Evolutionary conservation across 2,797 vertebrate species (phyloP).

Genomic region (Podarcis lilfordi): DNA sequence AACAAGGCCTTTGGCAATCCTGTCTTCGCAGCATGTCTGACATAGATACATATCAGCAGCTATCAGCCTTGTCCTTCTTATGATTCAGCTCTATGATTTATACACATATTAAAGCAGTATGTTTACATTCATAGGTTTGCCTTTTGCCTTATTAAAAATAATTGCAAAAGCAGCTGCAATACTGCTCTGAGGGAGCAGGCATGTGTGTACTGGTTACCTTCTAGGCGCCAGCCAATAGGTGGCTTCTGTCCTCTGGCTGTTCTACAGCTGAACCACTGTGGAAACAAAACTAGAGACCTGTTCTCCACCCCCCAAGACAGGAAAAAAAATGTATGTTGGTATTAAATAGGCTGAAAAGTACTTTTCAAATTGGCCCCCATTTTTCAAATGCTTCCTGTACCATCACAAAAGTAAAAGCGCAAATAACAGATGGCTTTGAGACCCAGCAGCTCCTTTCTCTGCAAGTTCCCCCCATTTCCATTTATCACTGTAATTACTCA

Average conservation of each 20-base stretch:
- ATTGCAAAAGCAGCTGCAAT: background rate
- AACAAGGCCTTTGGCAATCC: background rate
- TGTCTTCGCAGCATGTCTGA: background rate
- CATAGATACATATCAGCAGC: background rate
- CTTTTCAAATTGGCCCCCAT: background rate
- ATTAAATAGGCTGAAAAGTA: background rate
- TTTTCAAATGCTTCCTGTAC: background rate
- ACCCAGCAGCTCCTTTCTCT: background rate
- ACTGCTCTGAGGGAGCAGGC: background rate
- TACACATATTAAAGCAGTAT: background rate
- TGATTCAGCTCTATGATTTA: background rate
- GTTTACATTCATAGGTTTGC: background rate
- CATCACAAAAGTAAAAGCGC: background rate
- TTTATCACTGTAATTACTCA: constrained; percentile 67
- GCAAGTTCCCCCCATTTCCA: background rate
- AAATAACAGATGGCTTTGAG: background rate
- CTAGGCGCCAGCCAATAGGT: background rate
- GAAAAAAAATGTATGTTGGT: background rate
- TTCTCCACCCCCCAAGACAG: background rate
- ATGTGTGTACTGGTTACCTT: background rate
- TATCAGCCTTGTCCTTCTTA: background rate
- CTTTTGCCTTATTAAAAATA: background rate
- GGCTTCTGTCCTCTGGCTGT: background rate
- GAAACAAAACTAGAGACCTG: too few species aligned
- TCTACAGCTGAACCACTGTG: background rate